These are phyloP conservation scores for Tragulus kanchil DNA, from an alignment of 2,113 vertebrate genomes.

Conservation along the genomic window DNA sequence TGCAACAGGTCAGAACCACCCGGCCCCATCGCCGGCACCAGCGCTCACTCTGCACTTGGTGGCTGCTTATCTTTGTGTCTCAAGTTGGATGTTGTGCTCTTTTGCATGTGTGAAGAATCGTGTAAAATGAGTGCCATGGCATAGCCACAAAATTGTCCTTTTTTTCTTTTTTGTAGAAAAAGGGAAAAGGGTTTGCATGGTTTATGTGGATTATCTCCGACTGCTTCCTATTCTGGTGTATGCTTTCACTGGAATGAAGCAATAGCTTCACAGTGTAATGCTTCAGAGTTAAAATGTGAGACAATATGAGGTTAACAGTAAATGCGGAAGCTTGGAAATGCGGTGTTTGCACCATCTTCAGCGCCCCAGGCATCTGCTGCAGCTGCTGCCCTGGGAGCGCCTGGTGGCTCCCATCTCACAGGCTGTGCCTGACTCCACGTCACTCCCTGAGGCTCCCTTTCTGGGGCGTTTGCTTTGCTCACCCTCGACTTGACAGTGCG, in stretches of 20 bases:
- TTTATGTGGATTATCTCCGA: not conserved
- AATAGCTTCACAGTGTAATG: rapidly evolving
- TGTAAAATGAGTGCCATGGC: too few relatives aligned
- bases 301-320: not conserved
- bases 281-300: not conserved
- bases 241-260: not conserved
- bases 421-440: rapidly evolving
- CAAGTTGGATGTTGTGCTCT: not conserved
- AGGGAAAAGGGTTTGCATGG: not conserved
- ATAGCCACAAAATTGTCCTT: rapidly evolving
- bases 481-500: too few relatives aligned
- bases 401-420: not conserved
- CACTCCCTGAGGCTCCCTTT: not conserved
- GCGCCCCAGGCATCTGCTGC: rapidly evolving
- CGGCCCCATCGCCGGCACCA: rapidly evolving
- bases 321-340: not conserved
- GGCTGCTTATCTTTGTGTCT: not conserved
- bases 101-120: not conserved
- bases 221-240: not conserved
- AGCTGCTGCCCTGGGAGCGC: not conserved
- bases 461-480: rapidly evolving
- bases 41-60: too few relatives aligned
- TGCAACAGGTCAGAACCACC: not conserved
- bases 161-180: too few relatives aligned
- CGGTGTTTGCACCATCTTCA: rapidly evolving